These are phyloP conservation scores for Dendrophyllia cribrosa DNA, from an alignment of 64 coral and sea anemone genomes.

Conservation along the genomic window DNA sequence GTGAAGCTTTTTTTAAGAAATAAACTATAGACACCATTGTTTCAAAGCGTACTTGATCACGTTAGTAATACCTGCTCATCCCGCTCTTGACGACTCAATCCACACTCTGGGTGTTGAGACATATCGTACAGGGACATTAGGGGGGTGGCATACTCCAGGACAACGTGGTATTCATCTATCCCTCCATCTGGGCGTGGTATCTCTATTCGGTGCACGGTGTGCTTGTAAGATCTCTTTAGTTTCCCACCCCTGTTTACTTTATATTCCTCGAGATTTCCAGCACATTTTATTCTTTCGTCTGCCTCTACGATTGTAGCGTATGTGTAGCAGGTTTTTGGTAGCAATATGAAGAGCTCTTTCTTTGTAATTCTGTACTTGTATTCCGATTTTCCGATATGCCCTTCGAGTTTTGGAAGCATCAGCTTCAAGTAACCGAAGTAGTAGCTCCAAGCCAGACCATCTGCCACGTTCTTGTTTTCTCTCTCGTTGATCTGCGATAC, in stretches of 20 bases:
- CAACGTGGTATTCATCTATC: slow-evolving; percentile 14
- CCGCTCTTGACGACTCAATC: slow-evolving; percentile 48
- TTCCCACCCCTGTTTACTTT: slow-evolving; percentile 54
- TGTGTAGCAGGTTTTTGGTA: slow-evolving; percentile 57
- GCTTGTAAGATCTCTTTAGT: slow-evolving; percentile 49
- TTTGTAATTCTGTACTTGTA: slow-evolving; percentile 35
- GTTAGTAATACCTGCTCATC: slow-evolving; percentile 43
- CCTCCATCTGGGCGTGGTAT: background rate
- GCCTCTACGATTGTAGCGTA: slow-evolving; percentile 39
- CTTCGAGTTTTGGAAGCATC: slow-evolving; percentile 54
- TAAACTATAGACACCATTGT: too few relatives aligned
- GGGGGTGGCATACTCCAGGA: slow-evolving; percentile 78
- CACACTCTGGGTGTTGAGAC: slow-evolving; percentile 34
- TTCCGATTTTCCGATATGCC: slow-evolving; percentile 27
- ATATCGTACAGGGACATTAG: slow-evolving; percentile 83
- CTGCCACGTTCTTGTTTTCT: slow-evolving; percentile 76
- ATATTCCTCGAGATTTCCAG: slow-evolving; percentile 14
- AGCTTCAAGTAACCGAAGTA: slow-evolving; percentile 84
- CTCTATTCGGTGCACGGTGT: slow-evolving; percentile 63
- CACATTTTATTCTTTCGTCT: slow-evolving; percentile 26
- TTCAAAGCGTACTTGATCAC: too few relatives aligned
- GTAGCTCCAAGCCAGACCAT: slow-evolving; percentile 85
- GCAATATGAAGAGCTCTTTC: slow-evolving; percentile 68
- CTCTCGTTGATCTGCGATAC: slow-evolving; percentile 51
- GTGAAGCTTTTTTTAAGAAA: too few relatives aligned